Evolutionary conservation across 1,140 invertebrate genomes (phyloP), one percentile per base, ranked within the genome.

Genomic region (Caerostris extrusa): DNA sequence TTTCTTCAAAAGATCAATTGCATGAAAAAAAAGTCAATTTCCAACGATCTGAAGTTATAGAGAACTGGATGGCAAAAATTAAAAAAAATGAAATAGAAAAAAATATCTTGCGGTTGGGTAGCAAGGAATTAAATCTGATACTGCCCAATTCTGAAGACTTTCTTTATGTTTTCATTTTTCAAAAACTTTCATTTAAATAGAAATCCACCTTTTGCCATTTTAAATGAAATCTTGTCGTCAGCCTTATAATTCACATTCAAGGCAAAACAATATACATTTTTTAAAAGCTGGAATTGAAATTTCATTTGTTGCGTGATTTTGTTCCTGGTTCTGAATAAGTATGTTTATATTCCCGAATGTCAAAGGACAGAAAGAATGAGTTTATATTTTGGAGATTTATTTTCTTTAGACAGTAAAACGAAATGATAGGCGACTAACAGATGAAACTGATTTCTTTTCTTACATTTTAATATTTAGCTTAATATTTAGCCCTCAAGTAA

Each of bases 51-150:
- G 7, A 77, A 58, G 6, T n/a, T 58, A 61, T 67, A 17, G 86
- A 88, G 12, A 85, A 53, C 71, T 50, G 8, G 71, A 10, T 3
- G 64, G 71, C 12, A 55, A 90, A 90, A 69, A 71, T 55, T 90
- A 82, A 81, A 81, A 81, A 81, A 8, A 64, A 88, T 67, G 86
- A 88, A 88, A 10, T n/a, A 91, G 56, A 91, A 91, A 82, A 55
- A n/a, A 91, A 81, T 34, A 19, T 90, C 90, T 53, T 91, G 90
- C 53, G 90, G 90, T 81, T 53, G 10, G n/a, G 71, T 60, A 82
- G n/a, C 69, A 91, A 12, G 57, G 90, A 91, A 91, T 91, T 81
- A 91, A 91, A 91, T 91, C 69, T 61, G 69, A 91, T 91, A 82
- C 71, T 82, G 19, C 71, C 5, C 55, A 58, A 81, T 81, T 60